Base-by-base conservation (phyloP, 2,113 vertebrate genomes). In the Mola mola region DNA sequence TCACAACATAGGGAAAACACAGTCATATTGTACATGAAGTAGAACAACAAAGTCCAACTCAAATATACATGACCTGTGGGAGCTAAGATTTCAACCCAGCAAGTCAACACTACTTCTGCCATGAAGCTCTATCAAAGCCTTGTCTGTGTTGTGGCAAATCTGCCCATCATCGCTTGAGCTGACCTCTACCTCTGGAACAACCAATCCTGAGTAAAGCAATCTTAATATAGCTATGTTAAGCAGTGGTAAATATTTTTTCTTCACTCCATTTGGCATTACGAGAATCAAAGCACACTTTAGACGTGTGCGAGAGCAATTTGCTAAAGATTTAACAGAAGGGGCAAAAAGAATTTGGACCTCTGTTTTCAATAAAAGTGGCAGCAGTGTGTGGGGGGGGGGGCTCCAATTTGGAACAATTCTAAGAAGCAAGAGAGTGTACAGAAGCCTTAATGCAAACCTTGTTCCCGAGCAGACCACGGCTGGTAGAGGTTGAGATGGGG, bases 381-480 rank as follows among this genome's bases (percentile, higher is more conserved):
- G 6, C 9, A 7, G 1, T 5, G 28, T 29, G 28, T 5, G 1
- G 28, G 28, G 1, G 1, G 28, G 28, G 28, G 28, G 28, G 37
- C 71, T 41, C 71, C 48, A 58, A 84, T 88, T 81, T 85, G 81
- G 88, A 89, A 89, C 87, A 89, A 89, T 90, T 81, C 86, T 86
- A 33, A 78, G 83, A 79, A 75, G 83, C 81, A 79, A 66, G 72
- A 84, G 85, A 72, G 85, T 66, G 70, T 78, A 81, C 78, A 81
- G 82, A 74, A 66, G 72, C 64, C 84, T 89, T 85, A 90, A 90
- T 87, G 85, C 89, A 66, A 84, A 90, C 89, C 88, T 90, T 90
- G 90, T 90, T 90, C 82, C 84, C 73, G 17, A 34, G 67, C 68
- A 82, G 80, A 87, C 85, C 84, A 81, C 73, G 71, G 83, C 79